These are phyloP conservation scores for Drosophila suzukii DNA, from an alignment of 1,140 invertebrate genomes.

Conservation along the genomic window DNA sequence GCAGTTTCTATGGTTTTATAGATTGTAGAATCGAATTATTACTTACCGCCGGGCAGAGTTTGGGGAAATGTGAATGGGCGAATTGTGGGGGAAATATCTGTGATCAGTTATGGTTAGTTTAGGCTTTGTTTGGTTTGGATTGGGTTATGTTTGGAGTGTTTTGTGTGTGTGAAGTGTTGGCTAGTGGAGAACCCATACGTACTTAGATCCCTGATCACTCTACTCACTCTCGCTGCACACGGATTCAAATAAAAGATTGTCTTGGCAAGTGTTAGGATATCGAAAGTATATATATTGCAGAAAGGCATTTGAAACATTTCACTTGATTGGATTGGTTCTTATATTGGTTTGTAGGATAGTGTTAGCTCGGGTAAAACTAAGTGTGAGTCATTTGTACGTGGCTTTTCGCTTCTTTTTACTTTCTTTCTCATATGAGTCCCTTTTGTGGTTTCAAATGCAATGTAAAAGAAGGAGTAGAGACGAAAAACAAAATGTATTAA, in stretches of 20 bases:
- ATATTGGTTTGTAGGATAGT: conserved; percentile 30
- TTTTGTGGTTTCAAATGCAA: conserved; percentile 82
- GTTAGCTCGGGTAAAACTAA: conserved; percentile 65
- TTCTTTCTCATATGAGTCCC: conserved; percentile 84
- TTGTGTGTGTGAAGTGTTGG: conserved; percentile 14
- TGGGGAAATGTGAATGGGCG: conserved; percentile 31
- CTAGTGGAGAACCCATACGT: conserved; percentile 45
- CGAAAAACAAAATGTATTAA: conserved; percentile 82
- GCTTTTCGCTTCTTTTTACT: conserved; percentile 84
- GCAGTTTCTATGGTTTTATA: conserved; percentile 36
- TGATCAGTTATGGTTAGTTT: conserved; percentile 27
- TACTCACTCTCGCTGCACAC: conserved; percentile 56
- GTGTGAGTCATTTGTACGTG: conserved; percentile 75
- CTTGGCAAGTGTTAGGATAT: conserved; percentile 47
- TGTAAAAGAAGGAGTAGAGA: conserved; percentile 83
- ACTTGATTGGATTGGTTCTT: conserved; percentile 43
- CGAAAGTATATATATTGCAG: conserved; percentile 56
- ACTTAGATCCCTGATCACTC: conserved; percentile 50
- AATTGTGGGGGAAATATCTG: conserved; percentile 17
- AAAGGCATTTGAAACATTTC: conserved; percentile 50
- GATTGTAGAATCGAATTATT: conserved; percentile 66
- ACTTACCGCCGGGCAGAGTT: conserved; percentile 58
- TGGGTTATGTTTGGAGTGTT: conserved; percentile 6
- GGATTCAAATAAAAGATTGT: conserved; percentile 55
- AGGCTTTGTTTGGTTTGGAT: not conserved